A percentile compares a stretch with the other conserved stretches of the same genome.
Conservation (phyloP, 2,888 invertebrate species). For the Zhuqinia jingwanae region DNA sequence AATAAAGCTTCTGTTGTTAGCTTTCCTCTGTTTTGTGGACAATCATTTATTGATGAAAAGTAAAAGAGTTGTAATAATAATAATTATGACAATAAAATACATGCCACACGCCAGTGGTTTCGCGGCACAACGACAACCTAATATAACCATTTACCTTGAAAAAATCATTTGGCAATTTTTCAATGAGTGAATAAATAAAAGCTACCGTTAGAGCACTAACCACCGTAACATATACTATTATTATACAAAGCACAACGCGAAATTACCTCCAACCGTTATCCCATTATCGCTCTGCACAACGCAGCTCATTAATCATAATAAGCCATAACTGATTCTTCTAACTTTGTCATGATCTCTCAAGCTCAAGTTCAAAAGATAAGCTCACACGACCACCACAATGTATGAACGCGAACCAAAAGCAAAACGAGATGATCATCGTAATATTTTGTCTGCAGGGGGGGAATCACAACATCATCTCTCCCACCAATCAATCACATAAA, state of each 20-base stretch:
- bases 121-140: no score
- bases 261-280: not conserved
- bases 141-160: not conserved
- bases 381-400: no score
- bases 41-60: not conserved
- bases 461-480: constrained; percentile 28
- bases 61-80: not conserved
- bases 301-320: no score
- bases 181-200: not conserved
- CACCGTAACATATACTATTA: constrained; percentile 1
- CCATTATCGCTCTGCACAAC: not conserved
- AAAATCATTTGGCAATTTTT: constrained; percentile 1
- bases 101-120: not conserved
- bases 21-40: no score
- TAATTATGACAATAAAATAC: not conserved
- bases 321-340: no score
- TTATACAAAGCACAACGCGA: not conserved
- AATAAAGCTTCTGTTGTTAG: not conserved
- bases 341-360: no score
- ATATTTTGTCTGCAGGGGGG: not conserved
- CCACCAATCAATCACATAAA: not conserved
- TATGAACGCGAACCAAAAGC: not conserved
- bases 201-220: not conserved
- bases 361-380: no score
- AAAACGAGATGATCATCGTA: not conserved